Evolutionary conservation across 1,140 invertebrate species (phyloP).

Genomic region (Helicoverpa armigera): DNA sequence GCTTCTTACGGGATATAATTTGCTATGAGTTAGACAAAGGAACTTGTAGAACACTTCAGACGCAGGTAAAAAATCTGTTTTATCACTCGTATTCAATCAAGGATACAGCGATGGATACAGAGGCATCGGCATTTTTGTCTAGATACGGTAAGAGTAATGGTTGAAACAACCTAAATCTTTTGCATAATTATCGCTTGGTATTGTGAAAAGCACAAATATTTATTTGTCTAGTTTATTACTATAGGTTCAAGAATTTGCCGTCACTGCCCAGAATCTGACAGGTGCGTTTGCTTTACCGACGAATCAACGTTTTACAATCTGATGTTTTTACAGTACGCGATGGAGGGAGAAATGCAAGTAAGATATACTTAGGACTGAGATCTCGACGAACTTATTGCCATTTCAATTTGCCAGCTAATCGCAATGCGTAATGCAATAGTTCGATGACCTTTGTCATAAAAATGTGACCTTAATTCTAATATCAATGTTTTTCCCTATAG

Average conservation of each 20-base stretch:
- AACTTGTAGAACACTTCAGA: background rate
- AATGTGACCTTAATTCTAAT: background rate
- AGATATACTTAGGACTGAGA: background rate
- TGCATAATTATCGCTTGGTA: background rate
- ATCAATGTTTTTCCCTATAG: slow-evolving; percentile 41
- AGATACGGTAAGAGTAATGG: background rate
- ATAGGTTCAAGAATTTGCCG: slow-evolving; percentile 10
- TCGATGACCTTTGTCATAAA: background rate
- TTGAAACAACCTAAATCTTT: slow-evolving; percentile 9
- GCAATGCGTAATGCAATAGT: background rate
- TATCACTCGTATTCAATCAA: background rate
- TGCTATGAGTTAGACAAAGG: background rate
- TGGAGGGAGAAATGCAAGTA: background rate
- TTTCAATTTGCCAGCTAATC: background rate
- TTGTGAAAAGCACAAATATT: background rate
- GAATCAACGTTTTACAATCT: background rate
- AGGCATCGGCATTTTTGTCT: background rate
- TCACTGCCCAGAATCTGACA: background rate
- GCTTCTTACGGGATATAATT: no score
- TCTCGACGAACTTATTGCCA: background rate
- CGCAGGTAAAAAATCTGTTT: background rate
- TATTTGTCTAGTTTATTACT: slow-evolving; percentile 2
- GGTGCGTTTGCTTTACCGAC: background rate
- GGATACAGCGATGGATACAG: background rate
- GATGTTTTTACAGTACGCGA: slow-evolving; percentile 8